Evolutionary conservation across 2,113 vertebrate genomes (phyloP).

Genomic region (Zosterops lateralis): DNA sequence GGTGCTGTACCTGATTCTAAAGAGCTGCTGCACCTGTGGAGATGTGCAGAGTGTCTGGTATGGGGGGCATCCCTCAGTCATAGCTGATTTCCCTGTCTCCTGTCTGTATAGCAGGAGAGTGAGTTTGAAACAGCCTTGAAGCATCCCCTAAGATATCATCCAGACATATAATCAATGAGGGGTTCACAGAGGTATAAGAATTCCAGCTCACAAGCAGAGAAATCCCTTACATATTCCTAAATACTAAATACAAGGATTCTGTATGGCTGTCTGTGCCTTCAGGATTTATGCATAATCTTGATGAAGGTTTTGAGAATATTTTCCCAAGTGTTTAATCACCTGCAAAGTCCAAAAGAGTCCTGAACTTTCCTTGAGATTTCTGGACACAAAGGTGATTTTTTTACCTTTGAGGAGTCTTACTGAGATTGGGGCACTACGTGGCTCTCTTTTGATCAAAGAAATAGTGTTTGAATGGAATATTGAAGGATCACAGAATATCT

Average conservation of each 20-base stretch:
- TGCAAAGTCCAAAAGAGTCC: background rate
- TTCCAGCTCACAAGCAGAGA: background rate
- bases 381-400: background rate
- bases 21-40: background rate
- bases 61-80: background rate
- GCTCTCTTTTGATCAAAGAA: background rate
- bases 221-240: background rate
- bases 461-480: background rate
- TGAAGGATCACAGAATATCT: background rate
- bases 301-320: background rate
- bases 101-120: background rate
- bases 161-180: background rate
- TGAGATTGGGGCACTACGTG: background rate
- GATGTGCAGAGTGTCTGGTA: accelerated
- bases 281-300: background rate
- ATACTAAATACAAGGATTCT: background rate
- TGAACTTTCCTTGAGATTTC: background rate
- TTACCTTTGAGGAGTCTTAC: background rate
- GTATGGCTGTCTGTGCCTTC: background rate
- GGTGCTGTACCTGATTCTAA: background rate
- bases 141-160: background rate
- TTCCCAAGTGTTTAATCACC: background rate
- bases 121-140: background rate
- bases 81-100: background rate
- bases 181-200: background rate